A percentile compares a stretch with the other conserved stretches of the same genome.
phyloP scores from a whole-genome alignment of 2,113 vertebrate genomes.

The Pantherophis guttatus region DNA sequence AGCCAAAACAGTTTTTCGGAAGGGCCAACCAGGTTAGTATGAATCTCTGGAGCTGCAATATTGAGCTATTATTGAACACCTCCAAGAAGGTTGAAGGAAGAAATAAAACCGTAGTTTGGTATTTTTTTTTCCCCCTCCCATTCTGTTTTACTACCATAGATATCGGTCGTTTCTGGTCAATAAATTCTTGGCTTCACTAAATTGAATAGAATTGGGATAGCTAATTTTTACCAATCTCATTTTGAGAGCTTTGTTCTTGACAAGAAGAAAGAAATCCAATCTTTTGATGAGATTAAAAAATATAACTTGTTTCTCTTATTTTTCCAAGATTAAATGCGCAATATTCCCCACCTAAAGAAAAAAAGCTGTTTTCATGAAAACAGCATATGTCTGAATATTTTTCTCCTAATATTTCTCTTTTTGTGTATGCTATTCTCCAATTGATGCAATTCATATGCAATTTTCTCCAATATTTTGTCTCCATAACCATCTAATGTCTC shows the following conservation, averaged over 20 bases:
- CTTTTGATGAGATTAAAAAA: not conserved
- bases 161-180: not conserved
- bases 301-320: not conserved
- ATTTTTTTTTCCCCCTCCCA: not conserved
- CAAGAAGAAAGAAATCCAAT: not conserved
- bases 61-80: not conserved
- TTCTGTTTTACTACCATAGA: not conserved
- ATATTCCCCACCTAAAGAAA: not conserved
- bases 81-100: not conserved
- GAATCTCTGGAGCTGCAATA: not conserved
- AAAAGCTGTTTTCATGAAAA: not conserved
- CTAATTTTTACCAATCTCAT: not conserved
- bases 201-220: not conserved
- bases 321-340: not conserved
- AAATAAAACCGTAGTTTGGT: not conserved
- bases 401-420: not conserved
- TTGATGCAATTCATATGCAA: not conserved
- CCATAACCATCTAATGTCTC: not conserved
- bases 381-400: not conserved
- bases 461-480: not conserved
- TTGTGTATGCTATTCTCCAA: not conserved
- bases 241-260: not conserved
- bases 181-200: not conserved
- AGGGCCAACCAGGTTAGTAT: not conserved
- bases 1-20: constrained; percentile 7